Evolutionary conservation across 2,888 invertebrate genomes (phyloP).

Genomic region (Apamea crenata): DNA sequence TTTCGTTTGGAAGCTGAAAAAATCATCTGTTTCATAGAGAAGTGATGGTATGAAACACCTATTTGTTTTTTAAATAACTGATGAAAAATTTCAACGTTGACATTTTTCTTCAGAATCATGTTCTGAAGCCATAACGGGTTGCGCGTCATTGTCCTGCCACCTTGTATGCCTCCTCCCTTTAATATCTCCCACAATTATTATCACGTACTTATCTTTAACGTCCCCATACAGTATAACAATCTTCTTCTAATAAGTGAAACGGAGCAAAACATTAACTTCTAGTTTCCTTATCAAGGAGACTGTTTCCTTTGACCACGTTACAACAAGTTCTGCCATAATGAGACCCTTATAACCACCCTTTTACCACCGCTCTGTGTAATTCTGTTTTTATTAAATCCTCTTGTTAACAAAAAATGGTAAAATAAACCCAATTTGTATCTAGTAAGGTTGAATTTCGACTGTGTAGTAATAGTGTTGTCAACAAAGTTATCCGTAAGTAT

Average conservation of each 20-base stretch:
- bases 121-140: neutral
- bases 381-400: constrained; percentile 64
- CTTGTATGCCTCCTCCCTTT: neutral
- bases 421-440: neutral
- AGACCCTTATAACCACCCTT: constrained; percentile 50
- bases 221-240: constrained; percentile 1
- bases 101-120: too few species aligned
- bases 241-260: constrained; percentile 29
- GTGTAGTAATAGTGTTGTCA: constrained; percentile 15
- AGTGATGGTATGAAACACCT: too few species aligned
- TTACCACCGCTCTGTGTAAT: constrained; percentile 48
- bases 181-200: neutral
- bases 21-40: too few species aligned
- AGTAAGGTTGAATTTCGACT: constrained; percentile 11
- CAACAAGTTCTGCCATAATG: constrained; percentile 51
- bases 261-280: constrained; percentile 28
- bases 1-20: neutral
- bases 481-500: constrained; percentile 32
- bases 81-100: too few species aligned
- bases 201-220: neutral
- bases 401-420: neutral
- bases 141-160: neutral
- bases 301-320: constrained; percentile 50
- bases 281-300: constrained; percentile 47
- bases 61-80: too few species aligned